Base-by-base conservation (phyloP, 1,140 invertebrate genomes). In the Stenopsyche tienmushanensis region DNA sequence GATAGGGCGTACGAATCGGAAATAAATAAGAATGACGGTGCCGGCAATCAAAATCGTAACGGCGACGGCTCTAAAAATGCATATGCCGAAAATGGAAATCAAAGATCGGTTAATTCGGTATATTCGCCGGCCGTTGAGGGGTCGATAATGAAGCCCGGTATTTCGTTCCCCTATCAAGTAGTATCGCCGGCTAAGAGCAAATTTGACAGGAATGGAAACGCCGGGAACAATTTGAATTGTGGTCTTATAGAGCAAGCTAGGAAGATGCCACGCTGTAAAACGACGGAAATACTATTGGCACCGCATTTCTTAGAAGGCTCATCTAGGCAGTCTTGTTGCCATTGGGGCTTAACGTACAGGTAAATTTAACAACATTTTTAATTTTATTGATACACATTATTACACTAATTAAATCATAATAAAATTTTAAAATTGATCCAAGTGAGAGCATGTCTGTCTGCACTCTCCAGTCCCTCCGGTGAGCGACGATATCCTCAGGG, bases 251-350 rank as follows among this genome's bases (percentile, higher is more conserved):
- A 79, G 53, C 74, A 76, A 59, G 70, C 75, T 71, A 72, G 75
- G 67, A 79, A 78, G 73, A 76, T 80, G 74, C 83, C 83, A 69
- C 74, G 86, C 9, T 84, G 84, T 49, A 79, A 90, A 64, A 90
- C 89, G 1, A 87, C 90, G 0, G 90, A 92, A 78, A 88, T 93
- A 53, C 74, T 93, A 23, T 75, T 92, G 1, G 85, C 89, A 0
- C 90, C 90, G 2, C 85, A 90, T 65, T 91, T 89, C 76, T 77
- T 85, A 44, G 79, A 82, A 44, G 73, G 74, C 1, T 77, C 76
- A 25, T 76, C 68, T 45, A 65, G 77, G 25, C 77, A 77, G 49
- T 74, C 77, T 3, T 81, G 79, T 72, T 82, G 79, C 42, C 78
- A 82, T 65, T 82, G 80, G 80, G 75, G 77, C n/a, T 72, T 75